Evolutionary conservation across 2,888 invertebrate species (phyloP).

Genomic region (Drosophila subquinaria): DNA sequence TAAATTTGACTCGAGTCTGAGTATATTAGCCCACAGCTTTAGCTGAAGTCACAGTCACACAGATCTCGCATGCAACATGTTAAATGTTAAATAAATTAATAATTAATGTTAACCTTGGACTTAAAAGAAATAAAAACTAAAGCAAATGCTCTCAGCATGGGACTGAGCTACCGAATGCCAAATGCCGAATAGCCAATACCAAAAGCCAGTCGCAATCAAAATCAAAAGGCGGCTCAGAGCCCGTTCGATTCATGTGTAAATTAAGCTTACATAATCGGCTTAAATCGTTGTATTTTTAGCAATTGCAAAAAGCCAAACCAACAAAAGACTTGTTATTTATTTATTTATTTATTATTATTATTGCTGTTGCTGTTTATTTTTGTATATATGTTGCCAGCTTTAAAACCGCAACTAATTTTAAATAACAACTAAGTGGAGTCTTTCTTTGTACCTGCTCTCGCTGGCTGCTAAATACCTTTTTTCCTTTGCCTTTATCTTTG

Average conservation of each 20-base stretch:
- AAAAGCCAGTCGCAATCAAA: conserved; percentile 30
- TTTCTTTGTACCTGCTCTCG: conserved; percentile 32
- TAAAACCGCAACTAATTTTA: conserved; percentile 70
- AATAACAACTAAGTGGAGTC: conserved; percentile 58
- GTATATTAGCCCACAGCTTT: conserved; percentile 19
- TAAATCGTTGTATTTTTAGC: conserved; percentile 73
- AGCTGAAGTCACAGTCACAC: conserved; percentile 43
- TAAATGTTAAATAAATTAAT: conserved; percentile 71
- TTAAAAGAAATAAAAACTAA: conserved; percentile 73
- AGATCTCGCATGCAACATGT: conserved; percentile 51
- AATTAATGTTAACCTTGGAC: conserved; percentile 78
- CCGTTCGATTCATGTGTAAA: conserved; percentile 76
- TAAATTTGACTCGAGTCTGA: neutral
- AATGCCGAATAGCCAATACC: neutral
- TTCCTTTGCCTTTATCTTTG: conserved; percentile 9
- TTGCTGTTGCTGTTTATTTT: conserved; percentile 3
- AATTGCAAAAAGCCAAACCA: conserved; percentile 69
- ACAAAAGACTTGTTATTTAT: conserved; percentile 48
- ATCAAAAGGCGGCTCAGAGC: conserved; percentile 46
- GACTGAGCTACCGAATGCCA: conserved; percentile 1
- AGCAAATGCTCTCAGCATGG: conserved; percentile 39
- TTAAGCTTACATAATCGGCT: conserved; percentile 78
- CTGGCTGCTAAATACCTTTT: conserved; percentile 9
- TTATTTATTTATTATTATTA: conserved; percentile 36
- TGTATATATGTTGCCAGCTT: conserved; percentile 32